A percentile compares a stretch with the other conserved stretches of the same genome.
Conservation (phyloP, 37 sponge, comb jelly and placozoan species). For the Beroe ovata region DNA sequence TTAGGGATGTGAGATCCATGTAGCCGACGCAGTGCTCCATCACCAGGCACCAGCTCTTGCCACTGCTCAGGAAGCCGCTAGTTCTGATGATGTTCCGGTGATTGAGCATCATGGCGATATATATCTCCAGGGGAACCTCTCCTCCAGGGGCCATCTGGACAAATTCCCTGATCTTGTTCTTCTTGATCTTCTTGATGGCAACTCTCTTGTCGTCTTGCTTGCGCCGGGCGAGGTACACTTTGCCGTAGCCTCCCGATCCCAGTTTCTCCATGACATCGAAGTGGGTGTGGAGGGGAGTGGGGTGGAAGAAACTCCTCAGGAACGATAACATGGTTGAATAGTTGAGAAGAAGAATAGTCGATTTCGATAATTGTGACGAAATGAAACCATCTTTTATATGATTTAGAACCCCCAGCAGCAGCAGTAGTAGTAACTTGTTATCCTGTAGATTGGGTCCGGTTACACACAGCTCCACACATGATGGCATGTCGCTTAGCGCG, state of each 20-base stretch:
- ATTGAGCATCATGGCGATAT: slow-evolving; percentile 17
- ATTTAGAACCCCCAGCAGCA: no score
- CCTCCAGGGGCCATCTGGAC: slow-evolving; percentile 9
- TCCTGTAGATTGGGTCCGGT: neutral
- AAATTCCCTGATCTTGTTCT: slow-evolving; percentile 25
- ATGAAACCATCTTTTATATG: neutral
- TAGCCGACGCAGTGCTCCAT: slow-evolving; percentile 54
- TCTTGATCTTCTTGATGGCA: slow-evolving; percentile 60
- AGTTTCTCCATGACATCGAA: slow-evolving; percentile 52
- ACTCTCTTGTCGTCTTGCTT: slow-evolving; percentile 39
- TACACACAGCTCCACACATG: neutral
- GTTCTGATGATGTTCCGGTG: slow-evolving; percentile 34
- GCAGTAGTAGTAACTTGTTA: no score
- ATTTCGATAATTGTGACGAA: neutral
- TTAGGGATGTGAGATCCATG: slow-evolving; percentile 44
- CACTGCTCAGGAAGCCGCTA: slow-evolving; percentile 40
- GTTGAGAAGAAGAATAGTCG: no score
- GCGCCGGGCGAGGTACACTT: slow-evolving; percentile 48
- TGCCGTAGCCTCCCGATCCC: slow-evolving; percentile 60
- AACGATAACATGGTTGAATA: neutral
- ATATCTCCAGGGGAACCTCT: slow-evolving; percentile 45
- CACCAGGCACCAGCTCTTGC: slow-evolving; percentile 45
- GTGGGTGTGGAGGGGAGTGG: slow-evolving; percentile 55
- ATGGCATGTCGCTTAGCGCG: neutral
- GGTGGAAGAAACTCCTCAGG: slow-evolving; percentile 7